Evolutionary conservation across 2,888 invertebrate genomes (phyloP).

Genomic region (Andrena dorsata): DNA sequence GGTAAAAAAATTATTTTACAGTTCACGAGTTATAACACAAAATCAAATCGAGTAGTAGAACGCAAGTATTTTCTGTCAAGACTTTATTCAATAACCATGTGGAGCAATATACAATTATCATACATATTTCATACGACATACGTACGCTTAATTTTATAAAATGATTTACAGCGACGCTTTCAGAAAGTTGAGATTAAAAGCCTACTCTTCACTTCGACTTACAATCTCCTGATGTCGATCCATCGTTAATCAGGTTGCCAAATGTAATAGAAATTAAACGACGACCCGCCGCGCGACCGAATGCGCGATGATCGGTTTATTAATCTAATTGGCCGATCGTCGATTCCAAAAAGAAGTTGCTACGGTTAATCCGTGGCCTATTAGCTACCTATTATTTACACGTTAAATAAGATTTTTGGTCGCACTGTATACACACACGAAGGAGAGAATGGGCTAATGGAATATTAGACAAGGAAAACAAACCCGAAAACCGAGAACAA

Average conservation of each 20-base stretch:
- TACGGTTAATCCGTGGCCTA: not conserved
- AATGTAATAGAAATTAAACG: too few relatives aligned
- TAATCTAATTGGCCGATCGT: not conserved
- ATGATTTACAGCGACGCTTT: slow-evolving; percentile 12
- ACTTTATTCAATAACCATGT: slow-evolving; percentile 60
- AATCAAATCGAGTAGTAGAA: too few relatives aligned
- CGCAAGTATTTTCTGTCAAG: slow-evolving; percentile 1
- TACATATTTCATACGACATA: slow-evolving; percentile 36
- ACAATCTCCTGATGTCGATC: not conserved
- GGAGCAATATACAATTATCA: slow-evolving; percentile 48
- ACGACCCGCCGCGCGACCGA: too few relatives aligned
- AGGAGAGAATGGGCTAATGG: slow-evolving; percentile 6
- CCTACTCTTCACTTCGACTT: not conserved
- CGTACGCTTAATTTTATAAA: slow-evolving; percentile 25
- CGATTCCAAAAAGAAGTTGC: not conserved
- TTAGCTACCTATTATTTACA: slow-evolving; percentile 44
- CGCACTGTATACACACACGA: slow-evolving; percentile 49
- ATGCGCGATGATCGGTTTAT: too few relatives aligned
- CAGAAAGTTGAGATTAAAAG: not conserved
- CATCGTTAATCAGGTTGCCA: not conserved
- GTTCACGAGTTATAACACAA: too few relatives aligned
- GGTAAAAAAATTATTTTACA: too few relatives aligned
- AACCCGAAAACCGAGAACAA: slow-evolving; percentile 35
- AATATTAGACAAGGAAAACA: not conserved
- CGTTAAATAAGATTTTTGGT: slow-evolving; percentile 52